phyloP scores from a whole-genome alignment of 2,797 vertebrate genomes.

The Manis crassicaudata region DNA sequence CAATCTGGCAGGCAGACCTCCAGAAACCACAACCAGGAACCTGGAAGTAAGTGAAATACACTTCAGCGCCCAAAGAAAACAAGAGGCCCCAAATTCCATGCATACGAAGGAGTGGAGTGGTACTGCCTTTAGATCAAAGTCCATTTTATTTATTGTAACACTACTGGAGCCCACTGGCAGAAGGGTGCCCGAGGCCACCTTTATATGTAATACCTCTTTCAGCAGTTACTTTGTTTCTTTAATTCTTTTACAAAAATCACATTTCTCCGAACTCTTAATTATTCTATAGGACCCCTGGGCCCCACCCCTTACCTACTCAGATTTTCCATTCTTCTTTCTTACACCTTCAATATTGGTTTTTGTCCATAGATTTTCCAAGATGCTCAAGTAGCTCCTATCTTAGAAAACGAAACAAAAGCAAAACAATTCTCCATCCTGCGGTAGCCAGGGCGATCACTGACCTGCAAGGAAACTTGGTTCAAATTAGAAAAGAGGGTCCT shows the following conservation, averaged over 20 bases:
- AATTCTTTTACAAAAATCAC: background rate
- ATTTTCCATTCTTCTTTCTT: background rate
- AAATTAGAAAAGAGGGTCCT: background rate
- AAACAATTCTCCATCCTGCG: background rate
- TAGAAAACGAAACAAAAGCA: background rate
- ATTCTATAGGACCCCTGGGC: background rate
- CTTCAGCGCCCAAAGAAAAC: slow-evolving; percentile 30
- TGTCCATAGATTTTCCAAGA: background rate
- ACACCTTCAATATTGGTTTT: background rate
- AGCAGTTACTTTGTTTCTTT: background rate
- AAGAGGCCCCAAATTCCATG: background rate
- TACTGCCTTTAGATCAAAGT: slow-evolving; percentile 15
- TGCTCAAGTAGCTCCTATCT: background rate
- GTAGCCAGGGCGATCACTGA: background rate
- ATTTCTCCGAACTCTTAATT: background rate
- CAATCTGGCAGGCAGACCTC: slow-evolving; percentile 48
- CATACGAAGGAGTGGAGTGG: background rate
- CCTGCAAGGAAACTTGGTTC: background rate
- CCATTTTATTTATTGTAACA: slow-evolving; percentile 27
- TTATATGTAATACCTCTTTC: background rate
- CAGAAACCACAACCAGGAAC: slow-evolving; percentile 65
- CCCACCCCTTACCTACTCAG: background rate
- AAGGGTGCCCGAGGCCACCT: background rate
- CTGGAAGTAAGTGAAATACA: slow-evolving; percentile 63
- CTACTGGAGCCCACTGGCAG: background rate